Evolutionary conservation across 2,888 invertebrate genomes (phyloP).

Genomic region (Torymus aiolomorphi): DNA sequence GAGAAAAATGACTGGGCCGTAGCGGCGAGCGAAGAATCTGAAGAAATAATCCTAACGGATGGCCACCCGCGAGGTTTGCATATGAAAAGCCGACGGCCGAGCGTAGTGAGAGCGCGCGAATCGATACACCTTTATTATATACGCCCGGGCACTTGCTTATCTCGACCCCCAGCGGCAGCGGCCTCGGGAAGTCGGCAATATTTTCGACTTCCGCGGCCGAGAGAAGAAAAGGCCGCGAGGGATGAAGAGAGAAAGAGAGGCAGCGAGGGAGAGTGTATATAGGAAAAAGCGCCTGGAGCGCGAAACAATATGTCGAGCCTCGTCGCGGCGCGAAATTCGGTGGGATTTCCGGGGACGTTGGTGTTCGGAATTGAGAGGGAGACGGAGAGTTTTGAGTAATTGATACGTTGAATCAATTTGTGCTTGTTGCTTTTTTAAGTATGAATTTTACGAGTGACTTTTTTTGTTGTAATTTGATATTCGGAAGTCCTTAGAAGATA

Average conservation of each 20-base stretch:
- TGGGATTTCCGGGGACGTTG: constrained; percentile 33
- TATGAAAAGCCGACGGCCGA: constrained; percentile 69
- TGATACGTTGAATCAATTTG: constrained; percentile 13
- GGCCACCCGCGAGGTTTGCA: constrained; percentile 73
- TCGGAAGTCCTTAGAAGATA: no score
- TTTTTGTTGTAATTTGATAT: no score
- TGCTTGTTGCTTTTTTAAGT: background rate
- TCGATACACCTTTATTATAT: constrained; percentile 74
- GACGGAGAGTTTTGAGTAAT: background rate
- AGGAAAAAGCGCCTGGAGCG: constrained; percentile 60
- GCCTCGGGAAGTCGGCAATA: constrained; percentile 71
- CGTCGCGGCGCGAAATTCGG: constrained; percentile 64
- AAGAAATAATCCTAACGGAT: constrained; percentile 73
- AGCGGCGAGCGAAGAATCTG: constrained; percentile 18
- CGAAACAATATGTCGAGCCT: constrained; percentile 69
- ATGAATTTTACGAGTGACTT: no score
- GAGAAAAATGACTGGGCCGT: constrained; percentile 3
- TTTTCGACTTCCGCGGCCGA: constrained; percentile 70
- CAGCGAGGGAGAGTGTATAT: constrained; percentile 59
- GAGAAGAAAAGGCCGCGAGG: constrained; percentile 48
- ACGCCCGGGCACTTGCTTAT: constrained; percentile 69
- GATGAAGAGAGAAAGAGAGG: constrained; percentile 49
- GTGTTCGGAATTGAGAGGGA: no score
- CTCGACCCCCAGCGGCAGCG: constrained; percentile 61
- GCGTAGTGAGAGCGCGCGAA: constrained; percentile 60